Evolutionary conservation across 2,113 vertebrate genomes (phyloP).

Genomic region (Oreochromis spilurus): DNA sequence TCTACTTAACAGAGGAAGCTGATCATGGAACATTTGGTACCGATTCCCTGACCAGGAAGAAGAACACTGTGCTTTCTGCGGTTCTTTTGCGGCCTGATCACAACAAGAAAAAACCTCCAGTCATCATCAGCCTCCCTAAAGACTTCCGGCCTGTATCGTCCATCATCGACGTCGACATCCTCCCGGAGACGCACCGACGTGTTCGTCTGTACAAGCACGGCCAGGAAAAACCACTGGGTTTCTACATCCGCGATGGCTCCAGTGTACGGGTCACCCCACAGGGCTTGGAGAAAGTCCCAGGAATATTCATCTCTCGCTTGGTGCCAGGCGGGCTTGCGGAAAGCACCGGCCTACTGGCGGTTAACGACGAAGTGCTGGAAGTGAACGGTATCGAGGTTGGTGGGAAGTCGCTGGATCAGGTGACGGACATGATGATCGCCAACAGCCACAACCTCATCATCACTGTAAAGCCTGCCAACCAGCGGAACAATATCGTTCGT

Average conservation of each 20-base stretch:
- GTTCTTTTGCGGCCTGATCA: conserved; percentile 86
- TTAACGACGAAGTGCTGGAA: conserved; percentile 96
- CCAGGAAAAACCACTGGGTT: conserved; percentile 90
- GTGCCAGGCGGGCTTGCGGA: conserved; percentile 94
- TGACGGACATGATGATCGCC: conserved; percentile 99
- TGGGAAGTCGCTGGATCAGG: conserved; percentile 93
- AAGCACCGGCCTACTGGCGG: conserved; percentile 91
- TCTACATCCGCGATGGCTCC: conserved; percentile 95
- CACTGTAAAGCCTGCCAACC: conserved; percentile 94
- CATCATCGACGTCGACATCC: conserved; percentile 96
- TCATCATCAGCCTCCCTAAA: conserved; percentile 90
- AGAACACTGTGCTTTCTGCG: conserved; percentile 81
- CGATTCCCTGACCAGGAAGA: conserved; percentile 87
- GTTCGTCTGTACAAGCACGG: conserved; percentile 96
- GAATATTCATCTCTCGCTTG: conserved; percentile 88
- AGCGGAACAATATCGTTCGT: conserved; percentile 91
- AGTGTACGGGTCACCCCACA: conserved; percentile 91
- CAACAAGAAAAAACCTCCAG: conserved; percentile 84
- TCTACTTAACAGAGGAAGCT: conserved; percentile 83
- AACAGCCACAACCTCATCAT: conserved; percentile 98
- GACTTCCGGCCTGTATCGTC: conserved; percentile 97
- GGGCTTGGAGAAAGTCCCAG: conserved; percentile 92
- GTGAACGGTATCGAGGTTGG: conserved; percentile 97
- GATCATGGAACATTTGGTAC: conserved; percentile 93
- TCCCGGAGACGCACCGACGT: conserved; percentile 91